These are phyloP conservation scores for Panzeria rudis DNA, from an alignment of 2,888 invertebrate genomes.

Conservation along the genomic window DNA sequence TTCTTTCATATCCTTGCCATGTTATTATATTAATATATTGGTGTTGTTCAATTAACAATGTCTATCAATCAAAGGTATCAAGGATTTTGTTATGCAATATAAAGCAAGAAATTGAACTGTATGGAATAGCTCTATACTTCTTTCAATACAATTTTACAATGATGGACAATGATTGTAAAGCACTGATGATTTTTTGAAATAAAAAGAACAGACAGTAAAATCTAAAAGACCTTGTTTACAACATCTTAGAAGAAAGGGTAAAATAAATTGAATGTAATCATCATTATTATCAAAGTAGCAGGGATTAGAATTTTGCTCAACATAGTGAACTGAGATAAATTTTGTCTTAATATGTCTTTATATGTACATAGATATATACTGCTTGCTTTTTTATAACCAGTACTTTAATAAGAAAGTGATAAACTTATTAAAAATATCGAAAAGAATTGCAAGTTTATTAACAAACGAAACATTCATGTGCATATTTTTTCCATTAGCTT, in stretches of 20 bases:
- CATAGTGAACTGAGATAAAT: not conserved
- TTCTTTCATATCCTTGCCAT: not conserved
- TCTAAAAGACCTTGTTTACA: not conserved
- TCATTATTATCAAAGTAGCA: not conserved
- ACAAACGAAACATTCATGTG: too few species aligned
- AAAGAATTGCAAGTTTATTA: not conserved
- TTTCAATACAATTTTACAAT: constrained; percentile 21
- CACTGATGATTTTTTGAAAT: not conserved
- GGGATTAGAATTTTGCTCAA: not conserved
- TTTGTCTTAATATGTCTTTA: not conserved
- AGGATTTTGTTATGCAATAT: constrained; percentile 49
- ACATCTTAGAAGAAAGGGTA: not conserved
- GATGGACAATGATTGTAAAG: constrained; percentile 37
- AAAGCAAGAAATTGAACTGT: constrained; percentile 27
- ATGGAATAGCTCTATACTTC: not conserved
- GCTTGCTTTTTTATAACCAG: not conserved
- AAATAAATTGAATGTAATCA: not conserved
- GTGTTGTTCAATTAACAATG: constrained; percentile 29
- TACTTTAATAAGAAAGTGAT: not conserved
- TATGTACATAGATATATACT: not conserved
- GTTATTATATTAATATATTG: too few species aligned
- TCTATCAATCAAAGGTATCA: constrained; percentile 57
- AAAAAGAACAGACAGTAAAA: not conserved
- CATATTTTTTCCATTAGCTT: too few species aligned
- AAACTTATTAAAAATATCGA: not conserved